These are phyloP conservation scores for Suricata suricatta DNA, from an alignment of 2,113 vertebrate genomes.

Conservation along the genomic window DNA sequence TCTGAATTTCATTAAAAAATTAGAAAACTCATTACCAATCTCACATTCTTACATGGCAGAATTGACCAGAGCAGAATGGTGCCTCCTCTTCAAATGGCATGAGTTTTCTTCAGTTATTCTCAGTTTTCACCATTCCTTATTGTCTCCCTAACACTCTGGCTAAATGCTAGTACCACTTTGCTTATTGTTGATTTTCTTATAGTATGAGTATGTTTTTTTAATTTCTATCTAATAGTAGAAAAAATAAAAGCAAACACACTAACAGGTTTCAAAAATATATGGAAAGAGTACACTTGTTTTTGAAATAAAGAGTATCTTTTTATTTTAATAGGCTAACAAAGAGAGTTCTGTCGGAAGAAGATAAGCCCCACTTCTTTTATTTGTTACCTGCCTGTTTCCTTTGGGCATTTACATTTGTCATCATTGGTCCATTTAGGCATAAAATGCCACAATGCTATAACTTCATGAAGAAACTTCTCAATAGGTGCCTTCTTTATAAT, in stretches of 20 bases:
- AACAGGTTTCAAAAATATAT: neutral
- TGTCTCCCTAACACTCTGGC: neutral
- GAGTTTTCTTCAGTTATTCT: neutral
- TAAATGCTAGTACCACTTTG: neutral
- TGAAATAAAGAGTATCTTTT: neutral
- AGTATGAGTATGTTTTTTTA: neutral
- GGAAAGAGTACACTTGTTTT: neutral
- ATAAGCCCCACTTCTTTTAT: neutral
- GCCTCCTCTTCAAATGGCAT: neutral
- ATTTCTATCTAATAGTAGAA: neutral
- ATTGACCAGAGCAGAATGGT: neutral
- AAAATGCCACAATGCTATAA: constrained; percentile 8
- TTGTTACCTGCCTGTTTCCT: neutral
- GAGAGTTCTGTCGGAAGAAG: neutral
- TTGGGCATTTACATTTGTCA: neutral
- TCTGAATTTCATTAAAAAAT: neutral
- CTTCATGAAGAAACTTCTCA: constrained; percentile 29
- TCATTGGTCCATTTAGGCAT: neutral
- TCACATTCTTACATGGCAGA: neutral
- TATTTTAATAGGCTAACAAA: neutral
- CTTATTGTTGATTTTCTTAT: neutral
- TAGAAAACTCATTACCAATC: neutral
- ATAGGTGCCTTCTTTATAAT: constrained; percentile 29
- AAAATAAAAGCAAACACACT: neutral
- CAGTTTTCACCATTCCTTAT: neutral